Percentiles rank a stretch among this genome's conserved stretches.
Conservation (phyloP, 2,888 invertebrate genomes). For the Diaperis boleti region DNA sequence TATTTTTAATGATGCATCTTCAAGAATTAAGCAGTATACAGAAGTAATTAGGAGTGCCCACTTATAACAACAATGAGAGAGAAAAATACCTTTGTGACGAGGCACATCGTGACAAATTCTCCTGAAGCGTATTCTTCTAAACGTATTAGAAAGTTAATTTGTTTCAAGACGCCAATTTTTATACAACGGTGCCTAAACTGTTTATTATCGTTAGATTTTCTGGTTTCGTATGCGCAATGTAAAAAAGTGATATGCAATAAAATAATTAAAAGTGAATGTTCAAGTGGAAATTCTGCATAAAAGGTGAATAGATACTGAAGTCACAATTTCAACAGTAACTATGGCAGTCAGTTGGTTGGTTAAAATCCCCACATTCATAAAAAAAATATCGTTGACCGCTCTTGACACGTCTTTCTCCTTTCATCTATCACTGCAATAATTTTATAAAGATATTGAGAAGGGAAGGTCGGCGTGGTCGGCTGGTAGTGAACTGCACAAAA, state of each 20-base stretch:
- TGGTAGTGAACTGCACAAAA: slow-evolving; percentile 27
- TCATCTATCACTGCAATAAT: not conserved
- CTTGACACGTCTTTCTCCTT: slow-evolving; percentile 31
- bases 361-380: not conserved
- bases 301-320: not conserved
- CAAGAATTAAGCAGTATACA: not conserved
- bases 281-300: slow-evolving; percentile 9
- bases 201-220: slow-evolving; percentile 6
- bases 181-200: not conserved
- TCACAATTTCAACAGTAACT: slow-evolving; percentile 8
- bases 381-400: slow-evolving; percentile 28
- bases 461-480: slow-evolving; percentile 33
- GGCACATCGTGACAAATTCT: slow-evolving; percentile 24
- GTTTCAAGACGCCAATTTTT: not conserved
- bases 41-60: not conserved
- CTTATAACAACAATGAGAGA: no score
- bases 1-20: no score
- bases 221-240: slow-evolving; percentile 17
- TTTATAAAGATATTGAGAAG: slow-evolving; percentile 13
- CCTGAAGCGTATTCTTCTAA: not conserved
- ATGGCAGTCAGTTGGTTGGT: slow-evolving; percentile 1
- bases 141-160: slow-evolving; percentile 25
- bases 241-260: not conserved
- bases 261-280: slow-evolving; percentile 29
- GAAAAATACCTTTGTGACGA: not conserved